These are phyloP conservation scores for Threskiornis aethiopicus DNA, from an alignment of 2,797 vertebrate genomes.

Conservation along the genomic window DNA sequence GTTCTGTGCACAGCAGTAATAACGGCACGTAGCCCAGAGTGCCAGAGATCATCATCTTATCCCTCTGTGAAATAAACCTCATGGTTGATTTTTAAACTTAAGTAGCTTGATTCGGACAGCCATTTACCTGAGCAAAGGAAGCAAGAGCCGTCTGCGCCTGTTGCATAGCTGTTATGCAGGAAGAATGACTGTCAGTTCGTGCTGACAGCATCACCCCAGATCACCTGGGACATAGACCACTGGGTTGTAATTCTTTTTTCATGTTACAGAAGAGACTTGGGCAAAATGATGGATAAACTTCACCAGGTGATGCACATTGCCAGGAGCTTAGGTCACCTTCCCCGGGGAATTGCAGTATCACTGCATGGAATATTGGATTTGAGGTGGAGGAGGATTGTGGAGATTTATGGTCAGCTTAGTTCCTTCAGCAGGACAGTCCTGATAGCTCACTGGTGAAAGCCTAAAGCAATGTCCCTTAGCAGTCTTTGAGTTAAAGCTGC, in stretches of 20 bases:
- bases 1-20: not conserved
- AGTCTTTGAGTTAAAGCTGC: not conserved
- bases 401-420: not conserved
- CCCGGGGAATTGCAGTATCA: fast-evolving
- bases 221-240: not conserved
- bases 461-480: not conserved
- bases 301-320: not conserved
- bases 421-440: not conserved
- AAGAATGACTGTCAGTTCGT: not conserved
- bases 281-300: not conserved
- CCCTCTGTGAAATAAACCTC: not conserved
- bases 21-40: not conserved
- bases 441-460: not conserved
- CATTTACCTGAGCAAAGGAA: not conserved
- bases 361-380: not conserved
- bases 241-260: fast-evolving
- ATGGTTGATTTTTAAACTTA: not conserved
- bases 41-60: not conserved
- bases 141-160: not conserved
- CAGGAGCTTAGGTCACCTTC: not conserved
- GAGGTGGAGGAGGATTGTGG: not conserved
- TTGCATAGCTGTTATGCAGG: fast-evolving
- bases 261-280: not conserved
- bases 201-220: not conserved
- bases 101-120: not conserved